Conservation (phyloP, 2,113 vertebrate species). For the Colossoma macropomum region DNA sequence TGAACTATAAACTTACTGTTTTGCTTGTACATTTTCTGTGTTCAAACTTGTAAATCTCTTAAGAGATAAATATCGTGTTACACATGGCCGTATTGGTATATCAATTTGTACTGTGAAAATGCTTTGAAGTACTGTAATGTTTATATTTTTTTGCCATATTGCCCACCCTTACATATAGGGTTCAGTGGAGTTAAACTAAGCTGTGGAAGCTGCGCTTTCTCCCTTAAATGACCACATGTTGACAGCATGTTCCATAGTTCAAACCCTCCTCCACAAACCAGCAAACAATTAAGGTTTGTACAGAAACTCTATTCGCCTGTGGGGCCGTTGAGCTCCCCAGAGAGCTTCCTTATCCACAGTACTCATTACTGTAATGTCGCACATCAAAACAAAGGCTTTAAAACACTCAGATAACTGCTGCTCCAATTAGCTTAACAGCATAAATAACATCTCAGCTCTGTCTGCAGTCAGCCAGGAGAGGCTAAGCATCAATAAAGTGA, state of each 20-base stretch:
- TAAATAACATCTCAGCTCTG: conserved; percentile 35
- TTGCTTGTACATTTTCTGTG: no score
- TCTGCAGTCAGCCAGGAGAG: background rate
- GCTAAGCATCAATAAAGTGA: conserved; percentile 26
- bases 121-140: no score
- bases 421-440: conserved; percentile 21
- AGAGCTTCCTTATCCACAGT: background rate
- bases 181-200: background rate
- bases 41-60: no score
- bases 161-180: background rate
- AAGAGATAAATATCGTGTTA: no score
- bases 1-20: no score
- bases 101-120: no score
- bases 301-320: background rate
- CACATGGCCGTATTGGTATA: no score
- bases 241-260: background rate
- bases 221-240: background rate
- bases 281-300: conserved; percentile 1
- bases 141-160: background rate
- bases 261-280: background rate
- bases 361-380: background rate
- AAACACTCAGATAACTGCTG: conserved; percentile 9
- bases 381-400: background rate
- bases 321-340: background rate
- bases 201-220: background rate